Base-by-base conservation (phyloP, 2,113 vertebrate genomes). In the Eidolon helvum region DNA sequence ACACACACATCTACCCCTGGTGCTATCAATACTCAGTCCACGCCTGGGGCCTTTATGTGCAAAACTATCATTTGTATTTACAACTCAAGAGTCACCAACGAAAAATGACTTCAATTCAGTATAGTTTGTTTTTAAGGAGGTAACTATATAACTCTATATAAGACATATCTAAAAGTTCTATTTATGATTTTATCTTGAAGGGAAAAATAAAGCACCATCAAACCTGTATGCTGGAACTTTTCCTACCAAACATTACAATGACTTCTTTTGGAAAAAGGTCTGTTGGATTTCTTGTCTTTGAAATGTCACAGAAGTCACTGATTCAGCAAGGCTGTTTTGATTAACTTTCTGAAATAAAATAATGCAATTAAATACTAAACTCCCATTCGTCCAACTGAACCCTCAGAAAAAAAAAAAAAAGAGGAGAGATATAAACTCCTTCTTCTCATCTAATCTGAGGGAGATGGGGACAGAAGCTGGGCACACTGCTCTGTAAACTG, bases 301-400 rank as follows among this genome's bases (percentile, higher is more conserved):
- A 69, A 88, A 77, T 63, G 8, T 30, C 59, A 10, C 21, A 83
- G 55, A 94, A 93, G 59, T 91, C 72, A 89, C 0, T 53, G 45
- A 33, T 2, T 91, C 50, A 22, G 16, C 43, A 88, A 91, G 35
- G 18, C 48, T 95, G 50, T 45, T 88, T 79, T 68, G 30, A 84
- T 84, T 88, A 53, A 87, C 40, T 88, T 89, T 68, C 78, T 89
- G 80, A 86, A 84, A 85, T 72, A 74, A 75, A 55, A 71, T 18
- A 93, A 77, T 50, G 28, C 53, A 95, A 87, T 59, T 50, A 63
- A 93, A 45, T 45, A 72, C 57, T 57, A 91, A 91, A 21, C 11
- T 28, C 28, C 38, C 53, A 45, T 48, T 85, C 50, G 11, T 90
- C 33, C 57, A 72, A n/a, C 21, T 53, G 69, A 95, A 45, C 26